Base-by-base conservation (phyloP, 2,797 vertebrate genomes). In the Manis javanica region DNA sequence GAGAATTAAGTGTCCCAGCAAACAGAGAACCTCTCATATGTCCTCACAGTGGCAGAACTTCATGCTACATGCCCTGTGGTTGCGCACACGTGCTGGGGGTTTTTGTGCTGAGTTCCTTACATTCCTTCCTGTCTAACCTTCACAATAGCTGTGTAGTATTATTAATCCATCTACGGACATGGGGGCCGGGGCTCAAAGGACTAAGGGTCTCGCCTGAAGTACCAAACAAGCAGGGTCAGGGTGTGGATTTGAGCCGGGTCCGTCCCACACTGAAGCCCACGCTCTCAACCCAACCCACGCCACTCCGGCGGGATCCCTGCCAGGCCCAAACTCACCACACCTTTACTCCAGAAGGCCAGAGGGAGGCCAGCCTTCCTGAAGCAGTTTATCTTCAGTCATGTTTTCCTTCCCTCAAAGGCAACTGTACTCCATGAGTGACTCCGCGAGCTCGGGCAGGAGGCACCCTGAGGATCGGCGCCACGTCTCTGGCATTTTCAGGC, bases 291-390 rank as follows among this genome's bases (percentile, higher is more conserved):
- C n/a, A 51, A 14, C 10, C 16, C 37, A 15, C 24, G 14, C 0
- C 5, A 16, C 10, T 26, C 29, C 15, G 6, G 24, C 16, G 9
- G 19, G 61, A 21, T 21, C 42, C 5, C 0, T 7, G 39, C 7
- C 3, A 5, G 55, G 42, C 8, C 9, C 18, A 69, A n/a, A 64
- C 63, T 71, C 12, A 71, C 55, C 78, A 31, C 0, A 2, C 3
- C 3, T n/a, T 61, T n/a, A 49, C 89, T 66, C 46, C 37, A 9
- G 12, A 71, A 49, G 24, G 23, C 26, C 9, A 42, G 18, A 72
- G 74, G 34, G 53, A 13, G 31, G 31, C 39, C 66, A 55, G 3
- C 26, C 21, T 59, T 87, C 53, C 63, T 49, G 34, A 59, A 79
- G 39, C 29, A 77, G 21, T 59, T 94, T 18, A 29, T 57, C 46